These are phyloP conservation scores for Mya arenaria DNA, from an alignment of 1,140 invertebrate genomes.

Conservation along the genomic window DNA sequence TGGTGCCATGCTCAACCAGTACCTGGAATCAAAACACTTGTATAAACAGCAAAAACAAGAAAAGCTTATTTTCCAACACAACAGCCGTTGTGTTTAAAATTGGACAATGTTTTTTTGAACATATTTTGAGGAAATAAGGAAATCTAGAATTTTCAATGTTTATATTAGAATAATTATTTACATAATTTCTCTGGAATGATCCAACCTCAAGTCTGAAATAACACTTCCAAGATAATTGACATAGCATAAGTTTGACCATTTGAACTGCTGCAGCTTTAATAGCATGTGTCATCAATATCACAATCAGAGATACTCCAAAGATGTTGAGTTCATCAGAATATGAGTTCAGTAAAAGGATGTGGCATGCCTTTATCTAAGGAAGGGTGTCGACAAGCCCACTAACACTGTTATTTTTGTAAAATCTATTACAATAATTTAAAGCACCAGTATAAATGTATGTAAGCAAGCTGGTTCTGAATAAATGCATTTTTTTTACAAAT, in stretches of 20 bases:
- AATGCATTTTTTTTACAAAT: neutral
- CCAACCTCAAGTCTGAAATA: too few species aligned
- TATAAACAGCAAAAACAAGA: too few species aligned
- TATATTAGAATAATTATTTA: neutral
- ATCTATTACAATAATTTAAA: too few species aligned
- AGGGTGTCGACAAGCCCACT: neutral
- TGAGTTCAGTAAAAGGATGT: neutral
- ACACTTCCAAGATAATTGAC: too few species aligned
- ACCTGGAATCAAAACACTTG: slow-evolving; percentile 80
- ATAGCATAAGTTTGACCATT: too few species aligned
- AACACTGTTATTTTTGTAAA: neutral
- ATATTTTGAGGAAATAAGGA: neutral
- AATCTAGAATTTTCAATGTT: neutral
- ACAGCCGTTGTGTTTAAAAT: too few species aligned
- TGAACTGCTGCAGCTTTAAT: too few species aligned
- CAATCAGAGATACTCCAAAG: neutral
- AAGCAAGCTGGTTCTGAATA: too few species aligned
- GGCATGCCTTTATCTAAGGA: neutral
- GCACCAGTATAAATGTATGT: too few species aligned
- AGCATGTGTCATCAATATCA: neutral
- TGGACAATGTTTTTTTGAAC: neutral
- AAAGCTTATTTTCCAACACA: too few species aligned
- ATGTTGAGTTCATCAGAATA: neutral
- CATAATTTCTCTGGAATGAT: too few species aligned
- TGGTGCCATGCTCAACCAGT: slow-evolving; percentile 92